Conservation (phyloP, 1,140 invertebrate genomes). For the Brachionus rotundiformis region DNA sequence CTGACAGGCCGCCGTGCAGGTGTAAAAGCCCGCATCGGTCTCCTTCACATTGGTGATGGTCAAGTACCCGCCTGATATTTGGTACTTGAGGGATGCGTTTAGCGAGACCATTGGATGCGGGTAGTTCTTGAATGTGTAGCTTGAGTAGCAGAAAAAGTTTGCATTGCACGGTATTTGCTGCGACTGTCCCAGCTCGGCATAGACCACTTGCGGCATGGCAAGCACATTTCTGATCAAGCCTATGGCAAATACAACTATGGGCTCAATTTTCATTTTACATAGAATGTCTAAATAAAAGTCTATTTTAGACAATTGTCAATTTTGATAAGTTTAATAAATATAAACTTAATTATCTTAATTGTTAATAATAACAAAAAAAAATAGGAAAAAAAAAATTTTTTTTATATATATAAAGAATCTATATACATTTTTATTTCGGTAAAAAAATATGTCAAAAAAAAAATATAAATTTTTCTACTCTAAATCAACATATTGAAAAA, state of each 20-base stretch:
- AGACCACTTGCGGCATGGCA: neutral
- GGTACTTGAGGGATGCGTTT: conserved; percentile 15
- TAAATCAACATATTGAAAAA: neutral
- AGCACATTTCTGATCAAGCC: neutral
- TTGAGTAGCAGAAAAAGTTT: neutral
- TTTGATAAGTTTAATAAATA: neutral
- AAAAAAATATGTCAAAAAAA: conserved; percentile 40
- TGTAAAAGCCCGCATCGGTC: conserved; percentile 48
- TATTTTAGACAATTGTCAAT: neutral
- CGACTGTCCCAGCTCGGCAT: neutral
- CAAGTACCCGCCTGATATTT: neutral
- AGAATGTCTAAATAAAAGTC: conserved; percentile 3
- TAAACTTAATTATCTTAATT: conserved; percentile 21
- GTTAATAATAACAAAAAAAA: neutral
- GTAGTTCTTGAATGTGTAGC: conserved; percentile 9
- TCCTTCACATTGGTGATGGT: conserved; percentile 33
- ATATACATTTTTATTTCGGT: neutral
- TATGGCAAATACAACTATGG: neutral
- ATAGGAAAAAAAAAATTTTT: neutral
- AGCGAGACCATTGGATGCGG: neutral
- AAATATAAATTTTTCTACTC: neutral
- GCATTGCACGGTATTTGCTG: neutral
- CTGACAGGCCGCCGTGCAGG: neutral
- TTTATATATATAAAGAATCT: neutral
- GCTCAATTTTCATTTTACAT: conserved; percentile 34